Evolutionary conservation across 2,888 invertebrate species (phyloP).

Genomic region (Bugulina stolonifera): DNA sequence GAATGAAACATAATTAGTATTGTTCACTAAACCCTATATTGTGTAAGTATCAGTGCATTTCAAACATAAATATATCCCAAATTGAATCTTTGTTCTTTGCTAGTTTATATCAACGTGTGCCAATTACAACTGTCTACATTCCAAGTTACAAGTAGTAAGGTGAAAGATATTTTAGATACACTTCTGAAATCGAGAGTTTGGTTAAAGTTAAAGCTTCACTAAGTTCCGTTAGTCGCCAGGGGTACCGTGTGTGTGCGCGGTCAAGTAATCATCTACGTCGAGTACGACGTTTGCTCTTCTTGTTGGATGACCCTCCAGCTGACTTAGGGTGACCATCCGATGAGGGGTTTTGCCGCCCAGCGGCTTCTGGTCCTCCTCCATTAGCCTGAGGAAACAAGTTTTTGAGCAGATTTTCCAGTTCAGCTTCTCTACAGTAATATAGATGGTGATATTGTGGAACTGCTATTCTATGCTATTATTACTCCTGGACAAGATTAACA

Average conservation of each 20-base stretch:
- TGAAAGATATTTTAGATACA: too few relatives aligned
- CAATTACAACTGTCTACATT: too few relatives aligned
- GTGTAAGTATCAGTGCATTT: not conserved
- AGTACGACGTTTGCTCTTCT: constrained; percentile 6
- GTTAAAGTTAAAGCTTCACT: too few relatives aligned
- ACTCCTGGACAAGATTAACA: too few relatives aligned
- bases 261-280: not conserved
- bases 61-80: not conserved
- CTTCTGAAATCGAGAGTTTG: too few relatives aligned
- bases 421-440: too few relatives aligned
- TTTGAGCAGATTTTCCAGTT: constrained; percentile 75
- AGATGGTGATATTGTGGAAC: too few relatives aligned
- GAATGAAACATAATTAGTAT: not conserved
- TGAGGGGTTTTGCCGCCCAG: not conserved
- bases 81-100: not conserved
- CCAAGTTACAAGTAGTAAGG: too few relatives aligned
- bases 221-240: too few relatives aligned
- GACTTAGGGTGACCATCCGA: not conserved
- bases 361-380: not conserved
- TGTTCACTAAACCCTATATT: not conserved
- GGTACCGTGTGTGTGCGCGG: too few relatives aligned
- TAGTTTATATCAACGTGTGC: not conserved
- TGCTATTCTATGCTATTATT: too few relatives aligned
- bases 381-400: constrained; percentile 61
- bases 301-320: not conserved